A percentile compares a stretch with the other conserved stretches of the same genome.
These are phyloP conservation scores for Embiotoca jacksoni DNA, from an alignment of 2,113 vertebrate species.

Conservation along the genomic window DNA sequence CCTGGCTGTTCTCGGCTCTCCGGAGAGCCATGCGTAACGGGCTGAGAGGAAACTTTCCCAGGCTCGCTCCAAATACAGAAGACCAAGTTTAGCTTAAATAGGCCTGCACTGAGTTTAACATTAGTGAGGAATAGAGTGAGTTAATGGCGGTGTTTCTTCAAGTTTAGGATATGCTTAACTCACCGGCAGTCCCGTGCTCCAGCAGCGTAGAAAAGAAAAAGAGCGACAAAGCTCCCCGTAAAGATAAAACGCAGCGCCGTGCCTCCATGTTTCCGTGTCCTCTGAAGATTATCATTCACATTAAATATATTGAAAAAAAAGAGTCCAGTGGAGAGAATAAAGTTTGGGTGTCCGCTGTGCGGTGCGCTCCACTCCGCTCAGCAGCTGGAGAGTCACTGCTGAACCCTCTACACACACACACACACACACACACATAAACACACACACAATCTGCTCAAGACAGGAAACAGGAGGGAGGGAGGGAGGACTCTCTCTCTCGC, in stretches of 20 bases:
- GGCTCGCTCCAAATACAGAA: neutral
- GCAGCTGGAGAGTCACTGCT: conserved; percentile 71
- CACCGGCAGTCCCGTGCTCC: conserved; percentile 54
- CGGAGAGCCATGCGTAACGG: conserved; percentile 23
- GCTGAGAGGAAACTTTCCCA: neutral
- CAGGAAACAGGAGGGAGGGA: conserved; percentile 67
- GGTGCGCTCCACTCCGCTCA: conserved; percentile 55
- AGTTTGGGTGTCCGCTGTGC: conserved; percentile 4
- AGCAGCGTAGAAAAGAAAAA: conserved; percentile 29
- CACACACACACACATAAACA: conserved; percentile 6
- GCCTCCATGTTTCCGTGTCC: conserved; percentile 52
- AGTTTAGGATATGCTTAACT: conserved; percentile 34
- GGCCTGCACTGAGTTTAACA: neutral
- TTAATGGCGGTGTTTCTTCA: neutral
- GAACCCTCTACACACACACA: conserved; percentile 32
- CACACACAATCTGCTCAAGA: conserved; percentile 26
- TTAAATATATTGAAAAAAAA: neutral
- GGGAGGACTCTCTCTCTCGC: conserved; percentile 26
- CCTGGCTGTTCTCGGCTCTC: conserved; percentile 25
- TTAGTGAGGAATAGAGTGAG: too few species aligned
- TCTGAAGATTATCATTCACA: conserved; percentile 28
- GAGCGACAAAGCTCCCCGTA: conserved; percentile 18
- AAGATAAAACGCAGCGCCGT: neutral
- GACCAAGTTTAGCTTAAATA: neutral
- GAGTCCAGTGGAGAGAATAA: neutral